Evolutionary conservation across 1,140 invertebrate species (phyloP).

Genomic region (Sipha flava): DNA sequence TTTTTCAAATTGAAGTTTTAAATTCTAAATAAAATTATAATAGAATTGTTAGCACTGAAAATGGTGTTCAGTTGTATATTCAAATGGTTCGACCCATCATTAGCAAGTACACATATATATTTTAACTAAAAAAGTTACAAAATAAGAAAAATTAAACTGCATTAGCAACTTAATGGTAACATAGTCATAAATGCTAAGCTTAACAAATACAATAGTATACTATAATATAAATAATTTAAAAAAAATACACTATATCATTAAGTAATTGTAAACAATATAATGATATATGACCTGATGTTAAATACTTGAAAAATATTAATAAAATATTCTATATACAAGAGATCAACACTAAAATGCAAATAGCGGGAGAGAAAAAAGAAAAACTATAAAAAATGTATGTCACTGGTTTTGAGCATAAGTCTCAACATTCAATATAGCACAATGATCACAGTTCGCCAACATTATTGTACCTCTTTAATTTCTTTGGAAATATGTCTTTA

Average conservation of each 20-base stretch:
- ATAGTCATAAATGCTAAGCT: background rate
- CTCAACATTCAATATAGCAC: background rate
- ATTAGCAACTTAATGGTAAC: background rate
- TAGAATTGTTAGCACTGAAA: no score
- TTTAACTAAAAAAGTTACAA: background rate
- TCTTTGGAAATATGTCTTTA: conserved; percentile 77
- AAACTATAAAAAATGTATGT: background rate
- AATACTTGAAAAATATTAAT: background rate
- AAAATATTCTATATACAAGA: background rate
- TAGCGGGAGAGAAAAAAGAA: background rate
- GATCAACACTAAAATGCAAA: background rate
- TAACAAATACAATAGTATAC: background rate
- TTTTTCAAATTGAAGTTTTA: no score
- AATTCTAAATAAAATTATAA: no score
- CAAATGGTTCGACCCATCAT: no score
- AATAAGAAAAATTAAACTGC: background rate
- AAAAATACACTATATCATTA: background rate
- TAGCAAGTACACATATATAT: background rate
- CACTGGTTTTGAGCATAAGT: background rate
- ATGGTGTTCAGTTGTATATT: no score
- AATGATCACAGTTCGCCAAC: conserved; percentile 73
- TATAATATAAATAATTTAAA: background rate
- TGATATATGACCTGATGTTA: no score
- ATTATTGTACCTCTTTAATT: conserved; percentile 81
- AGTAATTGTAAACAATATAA: no score